Percentiles rank a stretch among this genome's conserved stretches.
These are phyloP conservation scores for Hydraecia micacea DNA, from an alignment of 2,888 invertebrate species.

Conservation along the genomic window DNA sequence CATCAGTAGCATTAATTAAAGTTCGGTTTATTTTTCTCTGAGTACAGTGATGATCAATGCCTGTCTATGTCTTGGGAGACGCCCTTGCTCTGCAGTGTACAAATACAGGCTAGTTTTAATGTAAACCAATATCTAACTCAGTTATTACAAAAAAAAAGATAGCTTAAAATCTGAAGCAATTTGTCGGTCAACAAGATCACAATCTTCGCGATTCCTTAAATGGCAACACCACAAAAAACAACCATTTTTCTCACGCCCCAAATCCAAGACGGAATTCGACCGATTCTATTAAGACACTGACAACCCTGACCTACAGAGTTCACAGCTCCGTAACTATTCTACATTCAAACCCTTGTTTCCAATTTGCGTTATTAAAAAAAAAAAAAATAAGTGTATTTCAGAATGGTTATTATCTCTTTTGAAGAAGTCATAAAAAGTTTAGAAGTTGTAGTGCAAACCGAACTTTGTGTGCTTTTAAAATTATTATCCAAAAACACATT, in stretches of 20 bases:
- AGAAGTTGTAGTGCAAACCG: neutral
- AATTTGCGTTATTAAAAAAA: neutral
- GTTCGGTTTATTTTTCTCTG: neutral
- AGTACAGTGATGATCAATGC: neutral
- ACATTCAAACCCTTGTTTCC: constrained; percentile 2
- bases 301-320: constrained; percentile 67
- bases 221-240: constrained; percentile 28
- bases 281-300: constrained; percentile 59
- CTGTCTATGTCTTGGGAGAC: neutral
- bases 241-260: constrained; percentile 63
- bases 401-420: too few species aligned
- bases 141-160: neutral
- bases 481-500: neutral
- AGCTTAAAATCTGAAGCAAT: constrained; percentile 11
- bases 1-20: neutral
- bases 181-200: constrained; percentile 20
- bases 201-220: constrained; percentile 35
- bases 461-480: neutral
- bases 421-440: too few species aligned
- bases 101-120: too few species aligned
- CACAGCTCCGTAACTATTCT: constrained; percentile 41
- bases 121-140: neutral
- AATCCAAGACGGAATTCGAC: constrained; percentile 54
- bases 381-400: too few species aligned
- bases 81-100: neutral